Conservation (phyloP, 2,797 vertebrate genomes). For the Mus caroli region DNA sequence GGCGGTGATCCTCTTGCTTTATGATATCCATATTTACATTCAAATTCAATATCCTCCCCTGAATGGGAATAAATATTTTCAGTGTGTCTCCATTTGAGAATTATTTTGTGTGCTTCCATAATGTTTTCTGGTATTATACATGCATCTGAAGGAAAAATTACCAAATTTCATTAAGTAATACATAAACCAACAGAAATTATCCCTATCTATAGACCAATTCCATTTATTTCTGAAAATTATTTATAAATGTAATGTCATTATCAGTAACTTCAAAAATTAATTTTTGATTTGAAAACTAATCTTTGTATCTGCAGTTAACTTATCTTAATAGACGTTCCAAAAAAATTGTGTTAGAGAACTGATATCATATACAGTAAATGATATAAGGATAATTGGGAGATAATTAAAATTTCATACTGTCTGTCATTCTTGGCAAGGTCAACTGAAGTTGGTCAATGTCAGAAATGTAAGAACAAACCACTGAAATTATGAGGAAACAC, state of each 20-base stretch:
- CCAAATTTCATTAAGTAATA: background rate
- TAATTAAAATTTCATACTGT: background rate
- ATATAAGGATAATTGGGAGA: background rate
- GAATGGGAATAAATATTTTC: background rate
- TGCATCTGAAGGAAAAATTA: constrained; percentile 11
- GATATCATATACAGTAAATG: background rate
- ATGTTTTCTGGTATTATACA: constrained; percentile 41
- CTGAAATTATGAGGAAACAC: background rate
- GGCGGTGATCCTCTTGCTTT: accelerated
- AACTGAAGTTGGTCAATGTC: background rate
- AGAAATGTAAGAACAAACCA: background rate
- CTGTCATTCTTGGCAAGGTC: background rate
- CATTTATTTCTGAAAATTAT: background rate
- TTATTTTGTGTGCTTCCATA: background rate
- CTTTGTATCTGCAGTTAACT: too few species aligned
- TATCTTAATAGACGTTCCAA: too few species aligned
- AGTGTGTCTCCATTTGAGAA: background rate
- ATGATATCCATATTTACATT: background rate
- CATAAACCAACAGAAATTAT: background rate
- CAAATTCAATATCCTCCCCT: background rate
- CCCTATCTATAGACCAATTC: background rate
- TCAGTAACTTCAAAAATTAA: background rate
- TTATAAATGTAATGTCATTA: background rate
- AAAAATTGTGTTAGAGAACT: background rate
- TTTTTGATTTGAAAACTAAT: too few species aligned